phyloP scores from a whole-genome alignment of 1,140 invertebrate species.

The Caerostris extrusa region DNA sequence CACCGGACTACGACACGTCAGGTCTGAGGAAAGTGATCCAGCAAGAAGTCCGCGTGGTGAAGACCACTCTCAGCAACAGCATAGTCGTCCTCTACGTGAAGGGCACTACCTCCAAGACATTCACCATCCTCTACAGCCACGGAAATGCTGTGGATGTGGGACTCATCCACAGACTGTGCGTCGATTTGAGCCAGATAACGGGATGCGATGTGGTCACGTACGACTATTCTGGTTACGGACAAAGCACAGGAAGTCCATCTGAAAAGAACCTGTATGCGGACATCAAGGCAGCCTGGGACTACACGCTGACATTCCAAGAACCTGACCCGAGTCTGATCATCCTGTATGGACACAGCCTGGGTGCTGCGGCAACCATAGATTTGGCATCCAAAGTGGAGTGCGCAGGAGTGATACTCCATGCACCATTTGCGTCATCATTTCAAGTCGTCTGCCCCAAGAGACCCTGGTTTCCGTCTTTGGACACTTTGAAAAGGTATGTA shows the following conservation, averaged over 20 bases:
- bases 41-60: conserved; percentile 88
- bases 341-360: conserved; percentile 98
- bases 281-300: conserved; percentile 98
- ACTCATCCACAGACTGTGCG: conserved; percentile 80
- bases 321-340: conserved; percentile 99
- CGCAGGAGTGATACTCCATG: conserved; percentile 98
- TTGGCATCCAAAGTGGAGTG: conserved; percentile 94
- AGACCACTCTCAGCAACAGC: conserved; percentile 95
- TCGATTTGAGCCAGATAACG: conserved; percentile 83
- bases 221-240: conserved; percentile 98
- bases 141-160: conserved; percentile 94
- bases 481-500: conserved; percentile 52
- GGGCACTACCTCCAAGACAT: conserved; percentile 94
- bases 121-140: conserved; percentile 98
- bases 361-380: conserved; percentile 97
- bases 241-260: conserved; percentile 96
- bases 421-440: conserved; percentile 95
- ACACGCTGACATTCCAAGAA: conserved; percentile 90
- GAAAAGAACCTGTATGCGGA: conserved; percentile 99
- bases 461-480: not conserved
- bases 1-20: conserved; percentile 96
- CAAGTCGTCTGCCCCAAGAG: conserved; percentile 82
- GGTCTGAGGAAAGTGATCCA: conserved; percentile 95
- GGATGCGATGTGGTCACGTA: conserved; percentile 99
- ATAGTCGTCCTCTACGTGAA: conserved; percentile 97